Conservation (phyloP, 37 sponge, comb jelly and placozoan genomes). For the Petrosia ficiformis region DNA sequence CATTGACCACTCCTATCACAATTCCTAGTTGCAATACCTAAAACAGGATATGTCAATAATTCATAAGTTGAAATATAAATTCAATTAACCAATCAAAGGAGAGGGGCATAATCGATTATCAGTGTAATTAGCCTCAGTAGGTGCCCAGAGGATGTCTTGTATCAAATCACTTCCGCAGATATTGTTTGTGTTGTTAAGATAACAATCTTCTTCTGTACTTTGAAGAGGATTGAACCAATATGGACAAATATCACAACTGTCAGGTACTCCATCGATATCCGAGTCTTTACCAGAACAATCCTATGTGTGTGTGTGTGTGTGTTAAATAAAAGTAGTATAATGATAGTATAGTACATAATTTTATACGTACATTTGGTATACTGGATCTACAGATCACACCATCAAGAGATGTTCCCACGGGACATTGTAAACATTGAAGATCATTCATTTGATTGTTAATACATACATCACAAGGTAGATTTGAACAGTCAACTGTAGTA, state of each 20-base stretch:
- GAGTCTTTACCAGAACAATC: constrained; percentile 15
- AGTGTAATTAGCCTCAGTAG: background rate
- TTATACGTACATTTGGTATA: background rate
- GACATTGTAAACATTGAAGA: too few species aligned
- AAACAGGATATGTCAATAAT: background rate
- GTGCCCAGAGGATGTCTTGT: constrained; percentile 28
- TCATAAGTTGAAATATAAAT: background rate
- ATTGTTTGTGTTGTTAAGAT: background rate
- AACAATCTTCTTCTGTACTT: background rate
- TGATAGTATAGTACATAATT: background rate
- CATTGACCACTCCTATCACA: background rate
- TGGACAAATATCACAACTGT: constrained; percentile 53
- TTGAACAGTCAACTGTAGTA: too few species aligned
- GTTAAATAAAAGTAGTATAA: background rate
- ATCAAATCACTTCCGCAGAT: constrained; percentile 32
- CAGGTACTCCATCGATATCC: constrained; percentile 35
- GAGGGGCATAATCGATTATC: constrained; percentile 15
- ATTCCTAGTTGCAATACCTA: background rate
- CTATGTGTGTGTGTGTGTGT: too few species aligned
- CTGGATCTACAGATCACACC: background rate
- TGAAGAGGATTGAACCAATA: constrained; percentile 44
- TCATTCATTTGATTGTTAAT: too few species aligned
- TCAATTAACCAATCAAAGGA: constrained; percentile 39
- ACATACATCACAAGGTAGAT: too few species aligned
- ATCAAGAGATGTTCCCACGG: background rate